These are phyloP conservation scores for Parazoanthus darwini DNA, from an alignment of 92 coral and sea anemone genomes.

Conservation along the genomic window DNA sequence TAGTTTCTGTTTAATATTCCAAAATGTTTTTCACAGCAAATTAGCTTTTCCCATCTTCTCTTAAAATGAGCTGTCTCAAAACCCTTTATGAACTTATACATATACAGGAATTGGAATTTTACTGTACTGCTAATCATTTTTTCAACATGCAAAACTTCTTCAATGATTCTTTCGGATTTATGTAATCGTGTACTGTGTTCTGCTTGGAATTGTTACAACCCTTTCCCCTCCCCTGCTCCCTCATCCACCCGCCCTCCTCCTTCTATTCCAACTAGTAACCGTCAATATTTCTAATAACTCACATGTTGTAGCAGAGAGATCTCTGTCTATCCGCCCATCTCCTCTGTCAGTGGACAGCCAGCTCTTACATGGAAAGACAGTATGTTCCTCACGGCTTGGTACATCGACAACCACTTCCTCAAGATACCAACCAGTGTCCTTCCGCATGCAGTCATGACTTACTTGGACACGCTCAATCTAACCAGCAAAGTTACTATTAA, in stretches of 20 bases:
- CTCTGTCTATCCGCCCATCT: conserved; percentile 87
- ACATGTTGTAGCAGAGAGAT: conserved; percentile 86
- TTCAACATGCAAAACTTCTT: not conserved
- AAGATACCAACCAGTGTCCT: conserved; percentile 87
- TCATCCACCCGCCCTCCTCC: not conserved
- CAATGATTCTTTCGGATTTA: not conserved
- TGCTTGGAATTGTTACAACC: not conserved
- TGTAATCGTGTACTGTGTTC: not conserved
- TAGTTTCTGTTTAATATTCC: no score
- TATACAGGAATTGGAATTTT: no score
- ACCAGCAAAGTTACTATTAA: not conserved
- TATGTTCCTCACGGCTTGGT: conserved; percentile 93
- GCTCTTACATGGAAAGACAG: conserved; percentile 91
- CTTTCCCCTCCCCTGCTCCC: not conserved
- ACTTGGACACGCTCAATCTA: conserved; percentile 91
- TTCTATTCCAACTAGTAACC: not conserved
- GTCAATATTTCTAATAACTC: conserved; percentile 17
- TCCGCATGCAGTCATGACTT: conserved; percentile 80
- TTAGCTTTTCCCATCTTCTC: no score
- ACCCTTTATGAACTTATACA: no score
- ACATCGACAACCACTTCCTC: conserved; percentile 97
- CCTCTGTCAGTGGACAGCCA: conserved; percentile 90
- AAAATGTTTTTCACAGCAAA: no score
- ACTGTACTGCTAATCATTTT: no score
- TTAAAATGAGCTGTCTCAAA: no score